Base-by-base conservation (phyloP, 2,113 vertebrate genomes). In the Lophura nycthemera region DNA sequence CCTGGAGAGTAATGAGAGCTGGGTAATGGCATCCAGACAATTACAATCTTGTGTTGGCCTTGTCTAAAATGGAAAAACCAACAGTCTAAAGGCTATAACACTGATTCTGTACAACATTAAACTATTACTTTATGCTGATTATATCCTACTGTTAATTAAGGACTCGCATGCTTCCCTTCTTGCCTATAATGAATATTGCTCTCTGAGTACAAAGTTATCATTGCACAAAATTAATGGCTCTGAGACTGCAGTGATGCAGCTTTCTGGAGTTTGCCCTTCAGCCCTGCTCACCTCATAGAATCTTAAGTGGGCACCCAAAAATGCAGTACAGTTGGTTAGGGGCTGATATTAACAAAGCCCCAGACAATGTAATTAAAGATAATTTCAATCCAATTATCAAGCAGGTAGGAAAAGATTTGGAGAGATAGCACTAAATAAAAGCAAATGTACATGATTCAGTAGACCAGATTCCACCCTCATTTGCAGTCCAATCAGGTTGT, bases 141-240 rank as follows among this genome's bases (percentile, higher is more conserved):
- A 93, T 92, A 91, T 92, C 93, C 93, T 96, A 94, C 93, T 97
- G 96, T 96, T 98, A 98, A 97, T 98, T 97, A 97, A 97, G 70
- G 94, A 97, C 83, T 64, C 10, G 6, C 89, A 95, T 83, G 87
- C 85, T 97, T 97, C 78, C 85, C 94, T 94, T 96, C 75, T 92
- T 81, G 77, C 76, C 75, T 81, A 70, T 96, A 96, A 97, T 96
- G 92, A 96, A 96, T 97, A 96, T 96, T 96, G 90, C 90, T 97
- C 86, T 96, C 80, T 87, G 91, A 97, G 89, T 91, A 96, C 91
- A 93, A 85, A 97, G 96, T 97, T 97, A 96, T 94, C 90, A 85
- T 92, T 92, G 89, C 88, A 92, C 92, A 93, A 95, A 98, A 97
- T 96, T 97, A 97, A 97, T 97, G 95, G 95, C 91, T 97, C 87